Conservation (phyloP, 2,888 invertebrate species). For the Crossocerus cetratus region DNA sequence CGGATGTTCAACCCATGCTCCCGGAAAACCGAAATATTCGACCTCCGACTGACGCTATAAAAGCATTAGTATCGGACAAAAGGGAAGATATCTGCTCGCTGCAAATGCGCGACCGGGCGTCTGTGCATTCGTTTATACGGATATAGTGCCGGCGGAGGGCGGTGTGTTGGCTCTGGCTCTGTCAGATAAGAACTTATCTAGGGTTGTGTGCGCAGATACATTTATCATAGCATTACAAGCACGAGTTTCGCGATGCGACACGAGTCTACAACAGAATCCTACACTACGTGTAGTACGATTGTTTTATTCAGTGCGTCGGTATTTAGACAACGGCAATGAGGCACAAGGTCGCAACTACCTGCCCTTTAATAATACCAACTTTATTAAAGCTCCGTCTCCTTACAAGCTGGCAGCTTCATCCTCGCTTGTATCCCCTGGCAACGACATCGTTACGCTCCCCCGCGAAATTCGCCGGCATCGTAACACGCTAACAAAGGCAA, state of each 20-base stretch:
- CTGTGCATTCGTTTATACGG: not conserved
- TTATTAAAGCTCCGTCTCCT: slow-evolving; percentile 56
- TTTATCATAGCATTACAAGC: not conserved
- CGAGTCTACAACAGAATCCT: no score
- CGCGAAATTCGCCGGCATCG: slow-evolving; percentile 32
- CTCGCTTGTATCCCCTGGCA: slow-evolving; percentile 30
- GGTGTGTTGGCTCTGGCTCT: not conserved
- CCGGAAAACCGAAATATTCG: no score
- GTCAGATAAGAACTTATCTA: not conserved
- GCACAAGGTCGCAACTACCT: not conserved
- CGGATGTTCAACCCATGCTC: no score
- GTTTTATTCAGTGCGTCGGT: no score
- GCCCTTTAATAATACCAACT: slow-evolving; percentile 44
- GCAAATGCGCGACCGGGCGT: not conserved
- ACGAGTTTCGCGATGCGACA: no score
- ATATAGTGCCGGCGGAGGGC: not conserved
- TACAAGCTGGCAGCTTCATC: slow-evolving; percentile 41
- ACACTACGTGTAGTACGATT: no score
- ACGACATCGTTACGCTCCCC: slow-evolving; percentile 45
- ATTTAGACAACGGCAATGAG: no score
- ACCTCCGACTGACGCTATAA: not conserved
- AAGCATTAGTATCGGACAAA: not conserved
- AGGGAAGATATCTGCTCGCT: not conserved
- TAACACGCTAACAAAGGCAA: slow-evolving; percentile 21
- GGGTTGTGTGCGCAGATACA: not conserved